Conservation (phyloP, 2,797 vertebrate species). For the Aulostomus chinensis region DNA sequence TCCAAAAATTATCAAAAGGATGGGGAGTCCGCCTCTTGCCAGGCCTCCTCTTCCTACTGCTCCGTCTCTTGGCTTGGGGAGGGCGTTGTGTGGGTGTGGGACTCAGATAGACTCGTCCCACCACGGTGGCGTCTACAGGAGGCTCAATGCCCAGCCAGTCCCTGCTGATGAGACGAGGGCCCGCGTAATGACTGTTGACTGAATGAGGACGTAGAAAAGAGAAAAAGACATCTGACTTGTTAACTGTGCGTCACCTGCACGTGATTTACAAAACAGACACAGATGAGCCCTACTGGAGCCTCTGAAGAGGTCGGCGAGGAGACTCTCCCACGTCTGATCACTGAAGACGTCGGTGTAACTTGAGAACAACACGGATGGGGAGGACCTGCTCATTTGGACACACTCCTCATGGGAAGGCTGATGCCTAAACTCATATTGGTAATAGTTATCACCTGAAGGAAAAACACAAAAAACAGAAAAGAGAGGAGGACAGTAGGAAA, state of each 20-base stretch:
- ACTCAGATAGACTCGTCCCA: conserved; percentile 83
- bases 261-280: no score
- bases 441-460: conserved; percentile 84
- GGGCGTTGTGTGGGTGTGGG: conserved; percentile 37
- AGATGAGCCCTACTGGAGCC: conserved; percentile 58
- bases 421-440: conserved; percentile 89
- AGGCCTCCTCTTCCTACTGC: conserved; percentile 32
- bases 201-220: background rate
- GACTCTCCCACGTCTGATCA: conserved; percentile 75
- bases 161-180: conserved; percentile 68
- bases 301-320: conserved; percentile 84
- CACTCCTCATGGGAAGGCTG: conserved; percentile 90
- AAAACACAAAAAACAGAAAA: background rate
- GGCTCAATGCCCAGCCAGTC: conserved; percentile 86
- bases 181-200: conserved; percentile 45
- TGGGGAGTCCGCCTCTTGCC: conserved; percentile 49
- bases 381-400: conserved; percentile 70
- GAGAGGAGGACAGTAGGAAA: background rate
- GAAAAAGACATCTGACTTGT: no score
- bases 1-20: conserved; percentile 51
- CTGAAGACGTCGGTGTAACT: conserved; percentile 84
- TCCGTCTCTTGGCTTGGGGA: conserved; percentile 1
- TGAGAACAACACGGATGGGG: conserved; percentile 83
- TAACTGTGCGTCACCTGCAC: background rate
- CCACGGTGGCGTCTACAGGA: conserved; percentile 87